Base-by-base conservation (phyloP, 1,140 invertebrate species). In the Tetramorium alpestre region DNA sequence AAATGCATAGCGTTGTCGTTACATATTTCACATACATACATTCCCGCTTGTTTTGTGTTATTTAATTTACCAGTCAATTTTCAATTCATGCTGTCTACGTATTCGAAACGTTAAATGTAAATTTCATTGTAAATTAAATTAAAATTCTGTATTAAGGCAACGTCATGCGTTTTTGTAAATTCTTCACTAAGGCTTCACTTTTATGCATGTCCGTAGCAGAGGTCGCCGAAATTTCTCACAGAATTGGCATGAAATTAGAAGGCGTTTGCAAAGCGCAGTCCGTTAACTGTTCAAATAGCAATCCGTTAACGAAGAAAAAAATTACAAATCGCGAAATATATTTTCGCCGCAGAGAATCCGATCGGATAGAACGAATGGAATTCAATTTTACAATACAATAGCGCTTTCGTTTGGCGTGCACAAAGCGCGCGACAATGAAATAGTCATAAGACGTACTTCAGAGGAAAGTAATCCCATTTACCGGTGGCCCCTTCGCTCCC, bases 391-490 rank as follows among this genome's bases (percentile, higher is more conserved):
- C 41, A 72, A 41, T n/a, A 82, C 80, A 73, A 82, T 60, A 54
- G 51, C 54, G 51, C 13, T 73, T 73, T 60, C 80, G 41, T 18
- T 10, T 22, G 18, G 13, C 18, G 67, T 38, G 54, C 28, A 58
- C 67, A 60, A 73, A 73, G 80, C 69, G 51, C 80, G 80, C 41
- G 80, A 82, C 67, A 82, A 82, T 82, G 67, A 82, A 82, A 82
- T 73, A 82, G 58, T 82, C 54, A 82, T 82, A 82, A 73, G 80
- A 60, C 25, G n/a, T 82, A 82, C 67, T 58, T 58, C 13, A 51
- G 69, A 13, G 51, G 41, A 82, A 82, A 73, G 67, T 73, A 82
- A 82, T 82, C 51, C 54, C 67, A 73, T 60, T 82, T 73, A 82
- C 44, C 18, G 13, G n/a, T 51, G 33, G 0, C 18, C 11, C 44